phyloP scores from a whole-genome alignment of 2,113 vertebrate species.

The Procavia capensis region DNA sequence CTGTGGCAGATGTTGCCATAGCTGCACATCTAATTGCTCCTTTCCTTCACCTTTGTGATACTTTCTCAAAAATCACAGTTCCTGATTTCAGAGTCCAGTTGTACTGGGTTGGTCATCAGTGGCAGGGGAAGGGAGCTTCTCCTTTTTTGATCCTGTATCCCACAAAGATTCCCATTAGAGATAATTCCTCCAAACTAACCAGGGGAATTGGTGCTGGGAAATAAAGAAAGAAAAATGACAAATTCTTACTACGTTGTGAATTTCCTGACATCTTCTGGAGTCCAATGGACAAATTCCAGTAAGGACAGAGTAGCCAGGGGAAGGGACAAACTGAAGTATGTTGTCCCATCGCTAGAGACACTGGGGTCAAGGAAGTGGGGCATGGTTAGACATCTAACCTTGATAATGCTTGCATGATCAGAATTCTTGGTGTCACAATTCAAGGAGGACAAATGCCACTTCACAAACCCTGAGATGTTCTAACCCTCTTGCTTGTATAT shows the following conservation, averaged over 20 bases:
- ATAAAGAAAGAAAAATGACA: background rate
- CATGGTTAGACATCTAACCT: background rate
- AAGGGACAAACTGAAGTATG: background rate
- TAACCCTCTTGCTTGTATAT: background rate
- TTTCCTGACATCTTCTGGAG: background rate
- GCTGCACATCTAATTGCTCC: background rate
- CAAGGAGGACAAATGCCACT: background rate
- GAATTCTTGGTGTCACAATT: background rate
- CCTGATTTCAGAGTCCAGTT: background rate
- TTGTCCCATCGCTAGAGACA: background rate
- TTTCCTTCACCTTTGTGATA: slow-evolving; percentile 26
- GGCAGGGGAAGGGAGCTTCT: background rate
- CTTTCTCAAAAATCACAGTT: background rate
- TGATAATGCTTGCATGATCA: background rate
- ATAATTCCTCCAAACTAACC: background rate
- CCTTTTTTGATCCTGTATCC: background rate
- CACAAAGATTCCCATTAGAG: background rate
- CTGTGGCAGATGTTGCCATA: background rate
- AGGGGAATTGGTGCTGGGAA: background rate
- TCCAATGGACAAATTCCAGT: background rate
- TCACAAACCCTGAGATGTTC: background rate
- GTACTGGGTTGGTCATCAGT: background rate
- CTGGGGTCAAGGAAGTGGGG: background rate
- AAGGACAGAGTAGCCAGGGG: background rate
- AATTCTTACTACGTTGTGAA: background rate